These are phyloP conservation scores for Brachionus sp. DNA, from an alignment of 1,140 invertebrate genomes.

Conservation along the genomic window DNA sequence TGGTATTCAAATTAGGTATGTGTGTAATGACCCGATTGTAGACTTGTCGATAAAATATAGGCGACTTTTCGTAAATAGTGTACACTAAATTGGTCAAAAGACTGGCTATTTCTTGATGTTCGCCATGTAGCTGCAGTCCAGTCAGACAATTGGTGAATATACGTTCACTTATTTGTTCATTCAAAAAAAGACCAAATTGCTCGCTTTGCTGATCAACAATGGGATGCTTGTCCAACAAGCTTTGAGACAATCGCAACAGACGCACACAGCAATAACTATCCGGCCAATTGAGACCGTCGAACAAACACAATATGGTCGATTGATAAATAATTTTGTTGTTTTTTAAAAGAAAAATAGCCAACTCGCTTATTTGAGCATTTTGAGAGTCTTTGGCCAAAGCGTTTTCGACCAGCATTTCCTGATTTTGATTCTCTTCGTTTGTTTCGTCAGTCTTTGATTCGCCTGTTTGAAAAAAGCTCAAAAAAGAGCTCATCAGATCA, in stretches of 20 bases:
- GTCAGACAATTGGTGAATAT: conserved; percentile 22
- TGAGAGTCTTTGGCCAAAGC: background rate
- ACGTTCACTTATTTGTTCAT: conserved; percentile 28
- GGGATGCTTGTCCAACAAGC: background rate
- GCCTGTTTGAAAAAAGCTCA: background rate
- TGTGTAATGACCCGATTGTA: conserved; percentile 2
- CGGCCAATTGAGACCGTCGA: conserved; percentile 34
- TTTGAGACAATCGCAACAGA: background rate
- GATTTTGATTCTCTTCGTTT: background rate
- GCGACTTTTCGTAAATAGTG: conserved; percentile 27
- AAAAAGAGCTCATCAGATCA: conserved; percentile 5
- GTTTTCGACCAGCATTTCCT: conserved; percentile 11
- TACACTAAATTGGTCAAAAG: background rate
- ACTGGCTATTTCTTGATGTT: conserved; percentile 40
- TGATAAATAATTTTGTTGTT: conserved; percentile 28
- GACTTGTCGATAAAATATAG: background rate
- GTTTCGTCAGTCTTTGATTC: background rate
- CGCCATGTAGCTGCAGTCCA: conserved; percentile 8
- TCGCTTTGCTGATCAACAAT: background rate
- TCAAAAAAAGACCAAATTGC: background rate
- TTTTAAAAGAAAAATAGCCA: conserved; percentile 30
- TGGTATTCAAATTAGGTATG: conserved; percentile 11
- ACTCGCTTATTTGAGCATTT: conserved; percentile 5
- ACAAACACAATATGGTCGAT: conserved; percentile 19
- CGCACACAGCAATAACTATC: conserved; percentile 36